phyloP scores from a whole-genome alignment of 2,113 vertebrate species.

The Cebus imitator region DNA sequence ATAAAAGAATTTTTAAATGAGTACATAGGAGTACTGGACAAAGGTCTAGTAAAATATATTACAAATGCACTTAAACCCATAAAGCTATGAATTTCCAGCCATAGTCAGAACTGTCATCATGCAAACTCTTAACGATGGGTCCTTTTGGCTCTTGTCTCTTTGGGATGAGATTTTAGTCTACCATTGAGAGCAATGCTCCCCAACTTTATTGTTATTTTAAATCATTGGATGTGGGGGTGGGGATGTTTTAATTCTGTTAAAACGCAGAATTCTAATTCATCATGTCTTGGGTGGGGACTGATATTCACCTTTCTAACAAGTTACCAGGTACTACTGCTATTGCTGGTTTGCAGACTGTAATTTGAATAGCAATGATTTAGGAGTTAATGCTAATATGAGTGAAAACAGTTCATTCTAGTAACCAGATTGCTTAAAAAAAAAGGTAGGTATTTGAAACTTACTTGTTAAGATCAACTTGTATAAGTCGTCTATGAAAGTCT shows the following conservation, averaged over 20 bases:
- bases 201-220: neutral
- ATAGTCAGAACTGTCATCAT: neutral
- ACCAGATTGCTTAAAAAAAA: neutral
- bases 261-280: neutral
- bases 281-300: neutral
- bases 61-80: neutral
- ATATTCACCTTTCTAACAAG: neutral
- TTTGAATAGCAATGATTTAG: neutral
- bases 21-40: neutral
- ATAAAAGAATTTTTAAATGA: neutral
- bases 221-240: neutral
- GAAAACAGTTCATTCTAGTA: neutral
- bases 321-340: neutral
- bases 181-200: neutral
- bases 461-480: conserved; percentile 87
- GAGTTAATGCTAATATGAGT: neutral
- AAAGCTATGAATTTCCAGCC: neutral
- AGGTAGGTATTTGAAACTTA: conserved; percentile 79
- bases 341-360: neutral
- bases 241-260: neutral
- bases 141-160: neutral
- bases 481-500: conserved; percentile 89
- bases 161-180: neutral
- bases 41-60: neutral
- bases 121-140: neutral